phyloP scores from a whole-genome alignment of 92 coral and sea anemone species.

The Paramuricea clavata region DNA sequence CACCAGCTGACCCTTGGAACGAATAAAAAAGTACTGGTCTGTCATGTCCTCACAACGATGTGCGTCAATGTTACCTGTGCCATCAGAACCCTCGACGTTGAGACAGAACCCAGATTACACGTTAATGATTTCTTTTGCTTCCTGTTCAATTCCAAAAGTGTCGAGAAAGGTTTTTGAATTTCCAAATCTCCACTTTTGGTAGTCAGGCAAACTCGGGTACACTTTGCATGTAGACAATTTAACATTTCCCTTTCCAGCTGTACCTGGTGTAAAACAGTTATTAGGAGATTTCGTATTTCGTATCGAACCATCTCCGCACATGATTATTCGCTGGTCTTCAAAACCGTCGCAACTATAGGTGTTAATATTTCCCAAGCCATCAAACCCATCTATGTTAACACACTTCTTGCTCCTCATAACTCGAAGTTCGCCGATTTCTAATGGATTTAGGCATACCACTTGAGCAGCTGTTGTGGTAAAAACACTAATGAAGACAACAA shows the following conservation, averaged over 20 bases:
- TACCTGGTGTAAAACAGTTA: constrained; percentile 48
- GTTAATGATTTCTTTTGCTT: constrained; percentile 30
- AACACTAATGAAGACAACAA: too few relatives aligned
- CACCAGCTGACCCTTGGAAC: constrained; percentile 40
- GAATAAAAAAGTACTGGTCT: constrained; percentile 50
- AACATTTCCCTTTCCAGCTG: constrained; percentile 46
- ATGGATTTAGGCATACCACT: constrained; percentile 35
- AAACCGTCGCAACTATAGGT: constrained; percentile 38
- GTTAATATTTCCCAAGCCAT: constrained; percentile 4
- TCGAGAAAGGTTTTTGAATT: constrained; percentile 29
- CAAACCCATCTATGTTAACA: constrained; percentile 28
- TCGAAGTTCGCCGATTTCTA: constrained; percentile 56
- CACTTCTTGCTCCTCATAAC: constrained; percentile 28
- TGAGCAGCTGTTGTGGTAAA: constrained; percentile 47
- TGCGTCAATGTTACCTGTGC: not conserved
- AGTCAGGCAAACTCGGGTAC: constrained; percentile 44
- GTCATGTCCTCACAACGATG: not conserved
- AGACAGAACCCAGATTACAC: not conserved
- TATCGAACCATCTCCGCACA: constrained; percentile 42
- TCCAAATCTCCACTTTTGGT: constrained; percentile 52
- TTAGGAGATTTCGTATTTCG: constrained; percentile 36
- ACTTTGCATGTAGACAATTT: constrained; percentile 34
- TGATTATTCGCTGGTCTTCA: not conserved
- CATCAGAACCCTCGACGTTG: not conserved
- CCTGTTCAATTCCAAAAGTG: constrained; percentile 37